Evolutionary conservation across 2,797 vertebrate species (phyloP).

Genomic region (Tapirus indicus): DNA sequence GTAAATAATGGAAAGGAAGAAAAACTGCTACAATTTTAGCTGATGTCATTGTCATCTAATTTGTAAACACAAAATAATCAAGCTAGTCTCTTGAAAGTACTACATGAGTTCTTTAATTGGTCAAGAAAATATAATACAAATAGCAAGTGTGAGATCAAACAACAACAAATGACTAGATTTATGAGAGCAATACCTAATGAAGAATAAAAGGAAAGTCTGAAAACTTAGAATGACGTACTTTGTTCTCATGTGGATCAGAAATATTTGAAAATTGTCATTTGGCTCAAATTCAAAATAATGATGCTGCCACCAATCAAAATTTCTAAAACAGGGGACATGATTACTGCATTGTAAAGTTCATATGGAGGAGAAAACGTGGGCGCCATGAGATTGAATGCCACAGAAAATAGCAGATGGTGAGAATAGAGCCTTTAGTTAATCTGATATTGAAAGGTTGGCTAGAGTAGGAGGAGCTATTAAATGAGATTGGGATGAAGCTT

Average conservation of each 20-base stretch:
- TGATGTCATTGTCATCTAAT: not conserved
- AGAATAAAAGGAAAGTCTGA: not conserved
- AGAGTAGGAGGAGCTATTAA: not conserved
- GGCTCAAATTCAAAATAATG: not conserved
- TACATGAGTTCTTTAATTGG: not conserved
- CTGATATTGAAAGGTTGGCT: not conserved
- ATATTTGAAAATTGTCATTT: not conserved
- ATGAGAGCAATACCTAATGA: not conserved
- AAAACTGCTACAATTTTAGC: not conserved
- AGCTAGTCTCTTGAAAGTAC: not conserved
- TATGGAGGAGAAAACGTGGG: not conserved
- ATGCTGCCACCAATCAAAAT: not conserved
- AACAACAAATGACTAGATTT: not conserved
- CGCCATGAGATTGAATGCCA: not conserved
- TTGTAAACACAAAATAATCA: not conserved
- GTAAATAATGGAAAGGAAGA: not conserved
- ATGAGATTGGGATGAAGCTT: not conserved
- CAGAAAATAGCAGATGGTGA: not conserved
- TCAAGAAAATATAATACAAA: not conserved
- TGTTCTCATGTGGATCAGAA: not conserved
- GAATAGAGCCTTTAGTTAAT: not conserved
- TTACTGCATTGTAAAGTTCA: not conserved
- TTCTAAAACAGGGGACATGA: not conserved
- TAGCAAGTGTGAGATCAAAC: not conserved
- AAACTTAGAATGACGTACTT: not conserved